Conservation (phyloP, 2,113 vertebrate species). For the Synodontis membranacea region DNA sequence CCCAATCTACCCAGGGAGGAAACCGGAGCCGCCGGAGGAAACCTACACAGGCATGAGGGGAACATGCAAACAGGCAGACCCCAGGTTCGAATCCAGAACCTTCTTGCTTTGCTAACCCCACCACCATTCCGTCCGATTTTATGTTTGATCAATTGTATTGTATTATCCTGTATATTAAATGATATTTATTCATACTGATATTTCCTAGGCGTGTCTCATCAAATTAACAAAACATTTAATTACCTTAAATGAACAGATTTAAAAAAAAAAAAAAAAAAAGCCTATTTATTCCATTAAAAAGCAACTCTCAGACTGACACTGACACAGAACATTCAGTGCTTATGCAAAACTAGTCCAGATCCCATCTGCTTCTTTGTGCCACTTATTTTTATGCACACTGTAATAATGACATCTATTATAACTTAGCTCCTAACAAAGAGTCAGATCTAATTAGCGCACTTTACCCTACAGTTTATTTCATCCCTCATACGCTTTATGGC, state of each 20-base stretch:
- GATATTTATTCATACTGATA: not conserved
- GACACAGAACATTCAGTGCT: not conserved
- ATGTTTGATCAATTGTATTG: not conserved
- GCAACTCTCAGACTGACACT: not conserved
- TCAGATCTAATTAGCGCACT: not conserved
- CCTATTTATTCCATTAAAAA: not conserved
- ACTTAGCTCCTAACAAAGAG: not conserved
- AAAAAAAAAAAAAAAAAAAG: not conserved
- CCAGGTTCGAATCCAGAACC: too few relatives aligned
- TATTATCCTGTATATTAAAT: not conserved
- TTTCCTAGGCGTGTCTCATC: not conserved
- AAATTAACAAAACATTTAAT: too few relatives aligned
- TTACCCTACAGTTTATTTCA: not conserved
- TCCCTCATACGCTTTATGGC: not conserved
- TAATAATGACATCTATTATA: not conserved
- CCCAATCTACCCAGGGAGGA: too few relatives aligned
- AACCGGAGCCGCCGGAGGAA: too few relatives aligned
- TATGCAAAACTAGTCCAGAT: not conserved
- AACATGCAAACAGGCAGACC: too few relatives aligned
- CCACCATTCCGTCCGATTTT: too few relatives aligned
- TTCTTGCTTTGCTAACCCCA: too few relatives aligned
- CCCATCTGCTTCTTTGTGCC: constrained; percentile 5
- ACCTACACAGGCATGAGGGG: too few relatives aligned
- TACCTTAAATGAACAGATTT: too few relatives aligned
- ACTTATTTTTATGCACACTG: not conserved